Evolutionary conservation across 2,113 vertebrate species (phyloP).

Genomic region (Pomatorhinus ruficollis): DNA sequence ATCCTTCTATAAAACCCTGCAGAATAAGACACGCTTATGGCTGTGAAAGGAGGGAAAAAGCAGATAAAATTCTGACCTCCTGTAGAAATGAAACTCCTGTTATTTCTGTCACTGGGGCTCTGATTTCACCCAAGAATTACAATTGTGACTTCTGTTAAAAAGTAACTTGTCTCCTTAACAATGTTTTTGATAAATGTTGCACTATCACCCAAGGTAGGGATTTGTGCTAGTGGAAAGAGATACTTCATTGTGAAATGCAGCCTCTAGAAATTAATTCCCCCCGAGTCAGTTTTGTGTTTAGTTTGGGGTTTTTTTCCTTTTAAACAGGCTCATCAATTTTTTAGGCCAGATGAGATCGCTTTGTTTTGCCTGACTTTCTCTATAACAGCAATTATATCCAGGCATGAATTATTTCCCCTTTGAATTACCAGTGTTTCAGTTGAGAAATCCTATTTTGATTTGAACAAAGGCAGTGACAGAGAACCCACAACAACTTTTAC

Average conservation of each 20-base stretch:
- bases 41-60: background rate
- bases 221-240: background rate
- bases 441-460: conserved; percentile 21
- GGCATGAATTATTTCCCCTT: conserved; percentile 15
- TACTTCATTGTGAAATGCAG: background rate
- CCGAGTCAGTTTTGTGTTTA: background rate
- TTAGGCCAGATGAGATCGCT: conserved; percentile 14
- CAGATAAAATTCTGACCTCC: background rate
- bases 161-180: background rate
- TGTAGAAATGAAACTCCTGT: background rate
- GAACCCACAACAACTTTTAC: background rate
- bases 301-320: background rate
- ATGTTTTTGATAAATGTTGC: background rate
- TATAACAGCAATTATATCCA: background rate
- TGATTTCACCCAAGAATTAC: background rate
- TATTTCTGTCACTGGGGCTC: background rate
- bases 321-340: conserved; percentile 5
- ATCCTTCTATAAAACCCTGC: background rate
- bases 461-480: conserved; percentile 21
- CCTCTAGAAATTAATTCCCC: background rate
- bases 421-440: background rate
- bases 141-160: background rate
- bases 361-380: conserved; percentile 31
- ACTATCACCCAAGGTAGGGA: background rate
- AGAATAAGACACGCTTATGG: background rate